Base-by-base conservation (phyloP, 2,797 vertebrate species). In the Fistularia tabacaria region DNA sequence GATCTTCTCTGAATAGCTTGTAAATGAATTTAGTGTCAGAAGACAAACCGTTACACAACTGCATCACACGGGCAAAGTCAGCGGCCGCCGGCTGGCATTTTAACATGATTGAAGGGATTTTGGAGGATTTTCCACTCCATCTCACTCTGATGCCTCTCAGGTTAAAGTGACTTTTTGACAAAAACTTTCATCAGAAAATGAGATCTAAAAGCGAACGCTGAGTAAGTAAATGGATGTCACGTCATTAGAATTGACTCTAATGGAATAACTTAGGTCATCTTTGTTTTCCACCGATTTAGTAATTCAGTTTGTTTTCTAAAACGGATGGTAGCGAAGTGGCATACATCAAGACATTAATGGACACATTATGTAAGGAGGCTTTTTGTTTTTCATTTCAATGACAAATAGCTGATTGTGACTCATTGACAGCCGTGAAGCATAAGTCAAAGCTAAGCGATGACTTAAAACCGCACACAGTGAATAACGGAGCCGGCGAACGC, bases 61-160 rank as follows among this genome's bases (percentile, higher is more conserved):
- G 0, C 11, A 25, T 25, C 25, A 25, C 25, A 25, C 25, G 5
- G 25, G 25, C 25, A 25, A 25, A 25, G 2, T 9, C 55, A 11
- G 12, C 1, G 7, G 11, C 46, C 9, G 36, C 14, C 55, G 7
- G 49, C 46, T 46, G 38, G 56, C 61, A 51, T 59, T 76, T 80
- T 78, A 80, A 64, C 46, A 0, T 70, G 67, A 82, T 82, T 82
- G 68, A 70, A 67, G 57, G 69, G 79, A 77, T 85, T 86, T 73
- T 43, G 54, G 68, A 54, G 75, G 75, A 81, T 86, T 86, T 84
- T 59, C 54, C 5, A 50, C 65, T 54, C 45, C 51, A 36, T 50
- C 48, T 52, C 37, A 15, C 64, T 63, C 59, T 9, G 39, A 66
- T 58, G 74, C 66, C 37, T 62, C 54, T 67, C 62, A 47, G 65